phyloP scores from a whole-genome alignment of 2,113 vertebrate genomes.

The Notarius quadriscutis region DNA sequence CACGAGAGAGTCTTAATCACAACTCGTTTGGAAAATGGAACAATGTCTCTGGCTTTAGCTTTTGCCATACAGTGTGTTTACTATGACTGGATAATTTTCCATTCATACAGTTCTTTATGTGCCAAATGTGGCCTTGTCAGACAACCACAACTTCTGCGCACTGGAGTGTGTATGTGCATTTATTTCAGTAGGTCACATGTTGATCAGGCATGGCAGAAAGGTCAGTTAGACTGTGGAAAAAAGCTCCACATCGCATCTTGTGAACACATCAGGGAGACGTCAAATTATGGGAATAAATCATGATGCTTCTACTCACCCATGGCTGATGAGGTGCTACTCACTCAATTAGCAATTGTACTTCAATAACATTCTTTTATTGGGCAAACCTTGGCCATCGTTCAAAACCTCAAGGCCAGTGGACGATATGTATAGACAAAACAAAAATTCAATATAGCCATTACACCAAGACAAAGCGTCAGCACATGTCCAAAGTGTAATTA shows the following conservation, averaged over 20 bases:
- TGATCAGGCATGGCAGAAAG: conserved; percentile 13
- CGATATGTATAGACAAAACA: conserved; percentile 14
- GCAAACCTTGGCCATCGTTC: background rate
- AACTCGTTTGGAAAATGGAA: conserved; percentile 41
- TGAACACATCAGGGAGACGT: background rate
- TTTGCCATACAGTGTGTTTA: conserved; percentile 35
- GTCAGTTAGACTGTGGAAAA: conserved; percentile 14
- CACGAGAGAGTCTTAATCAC: conserved; percentile 38
- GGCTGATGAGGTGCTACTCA: background rate
- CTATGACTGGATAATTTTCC: conserved; percentile 45
- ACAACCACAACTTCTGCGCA: conserved; percentile 35
- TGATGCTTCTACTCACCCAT: conserved; percentile 8
- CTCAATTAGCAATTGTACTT: background rate
- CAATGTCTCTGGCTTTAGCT: conserved; percentile 9
- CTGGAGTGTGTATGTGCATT: conserved; percentile 28
- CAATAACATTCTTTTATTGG: background rate
- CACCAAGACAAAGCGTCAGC: conserved; percentile 73
- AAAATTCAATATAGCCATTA: conserved; percentile 62
- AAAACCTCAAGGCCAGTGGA: conserved; percentile 28
- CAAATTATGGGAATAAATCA: background rate
- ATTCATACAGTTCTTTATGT: conserved; percentile 34
- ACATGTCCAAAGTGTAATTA: conserved; percentile 66
- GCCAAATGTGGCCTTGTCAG: conserved; percentile 43
- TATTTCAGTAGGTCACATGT: conserved; percentile 20
- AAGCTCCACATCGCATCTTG: background rate